Evolutionary conservation across 2,888 invertebrate species (phyloP).

Genomic region (Oligia strigilis): DNA sequence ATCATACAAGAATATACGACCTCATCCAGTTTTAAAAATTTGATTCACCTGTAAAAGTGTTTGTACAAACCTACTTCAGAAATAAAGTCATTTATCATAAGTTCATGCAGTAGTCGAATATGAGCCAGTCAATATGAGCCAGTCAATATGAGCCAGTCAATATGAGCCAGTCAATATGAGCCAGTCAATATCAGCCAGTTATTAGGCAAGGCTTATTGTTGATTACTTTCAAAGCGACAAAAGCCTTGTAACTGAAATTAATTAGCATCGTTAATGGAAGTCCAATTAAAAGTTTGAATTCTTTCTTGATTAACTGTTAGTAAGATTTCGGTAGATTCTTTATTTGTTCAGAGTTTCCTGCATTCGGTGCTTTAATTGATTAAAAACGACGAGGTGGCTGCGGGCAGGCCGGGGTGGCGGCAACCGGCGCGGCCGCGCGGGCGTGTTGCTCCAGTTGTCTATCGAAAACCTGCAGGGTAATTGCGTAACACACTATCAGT

Average conservation of each 20-base stretch:
- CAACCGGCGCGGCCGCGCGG: not conserved
- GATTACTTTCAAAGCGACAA: not conserved
- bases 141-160: too few relatives aligned
- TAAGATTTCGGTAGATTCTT: constrained; percentile 36
- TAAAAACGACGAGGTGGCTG: constrained; percentile 5
- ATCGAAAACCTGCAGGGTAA: too few relatives aligned
- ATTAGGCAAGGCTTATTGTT: not conserved
- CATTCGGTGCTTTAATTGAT: constrained; percentile 16
- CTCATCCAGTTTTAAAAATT: not conserved
- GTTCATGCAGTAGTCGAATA: not conserved
- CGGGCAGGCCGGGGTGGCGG: not conserved
- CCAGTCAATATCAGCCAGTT: not conserved
- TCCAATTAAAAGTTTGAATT: constrained; percentile 63
- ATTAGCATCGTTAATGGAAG: constrained; percentile 34
- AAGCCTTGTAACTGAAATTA: constrained; percentile 1
- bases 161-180: not conserved
- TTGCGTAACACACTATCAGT: too few relatives aligned
- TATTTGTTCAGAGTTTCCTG: constrained; percentile 26
- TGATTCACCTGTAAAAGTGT: not conserved
- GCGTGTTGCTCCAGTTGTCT: not conserved
- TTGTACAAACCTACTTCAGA: not conserved
- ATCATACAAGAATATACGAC: not conserved
- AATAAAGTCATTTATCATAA: not conserved
- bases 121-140: not conserved
- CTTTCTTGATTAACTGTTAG: constrained; percentile 40